A percentile compares a stretch with the other conserved stretches of the same genome.
Conservation (phyloP, 2,888 invertebrate species). For the Aproaerema taeniolella region DNA sequence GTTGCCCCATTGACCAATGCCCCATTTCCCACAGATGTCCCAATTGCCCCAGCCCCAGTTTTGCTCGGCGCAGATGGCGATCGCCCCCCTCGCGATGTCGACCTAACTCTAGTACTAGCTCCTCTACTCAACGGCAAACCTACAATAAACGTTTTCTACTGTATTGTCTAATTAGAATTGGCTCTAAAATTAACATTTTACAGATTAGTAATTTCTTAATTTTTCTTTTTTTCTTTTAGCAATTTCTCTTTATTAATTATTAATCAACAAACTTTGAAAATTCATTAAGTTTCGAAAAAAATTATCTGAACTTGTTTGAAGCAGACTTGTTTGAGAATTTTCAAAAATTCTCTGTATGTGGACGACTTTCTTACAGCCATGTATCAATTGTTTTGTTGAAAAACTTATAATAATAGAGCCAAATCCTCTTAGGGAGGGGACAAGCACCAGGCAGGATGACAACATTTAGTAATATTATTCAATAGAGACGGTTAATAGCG, state of each 20-base stretch:
- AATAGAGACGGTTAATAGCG: slow-evolving; percentile 10
- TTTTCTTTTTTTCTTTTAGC: too few relatives aligned
- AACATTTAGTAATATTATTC: slow-evolving; percentile 31
- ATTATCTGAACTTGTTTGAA: too few relatives aligned
- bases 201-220: too few relatives aligned
- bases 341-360: too few relatives aligned
- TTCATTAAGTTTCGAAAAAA: too few relatives aligned
- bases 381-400: too few relatives aligned
- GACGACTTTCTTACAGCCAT: too few relatives aligned
- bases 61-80: slow-evolving; percentile 67
- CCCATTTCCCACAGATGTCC: slow-evolving; percentile 28
- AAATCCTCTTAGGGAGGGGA: slow-evolving; percentile 39
- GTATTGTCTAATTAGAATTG: slow-evolving; percentile 44
- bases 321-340: too few relatives aligned
- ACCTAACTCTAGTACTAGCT: slow-evolving; percentile 77
- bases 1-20: slow-evolving; percentile 36
- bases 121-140: slow-evolving; percentile 82
- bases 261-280: too few relatives aligned
- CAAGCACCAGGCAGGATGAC: slow-evolving; percentile 65
- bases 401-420: slow-evolving; percentile 31
- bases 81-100: slow-evolving; percentile 69
- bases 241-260: too few relatives aligned
- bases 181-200: too few relatives aligned
- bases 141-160: slow-evolving; percentile 63
- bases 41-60: slow-evolving; percentile 34